These are phyloP conservation scores for Galemys pyrenaicus DNA, from an alignment of 2,113 vertebrate species.

Conservation along the genomic window DNA sequence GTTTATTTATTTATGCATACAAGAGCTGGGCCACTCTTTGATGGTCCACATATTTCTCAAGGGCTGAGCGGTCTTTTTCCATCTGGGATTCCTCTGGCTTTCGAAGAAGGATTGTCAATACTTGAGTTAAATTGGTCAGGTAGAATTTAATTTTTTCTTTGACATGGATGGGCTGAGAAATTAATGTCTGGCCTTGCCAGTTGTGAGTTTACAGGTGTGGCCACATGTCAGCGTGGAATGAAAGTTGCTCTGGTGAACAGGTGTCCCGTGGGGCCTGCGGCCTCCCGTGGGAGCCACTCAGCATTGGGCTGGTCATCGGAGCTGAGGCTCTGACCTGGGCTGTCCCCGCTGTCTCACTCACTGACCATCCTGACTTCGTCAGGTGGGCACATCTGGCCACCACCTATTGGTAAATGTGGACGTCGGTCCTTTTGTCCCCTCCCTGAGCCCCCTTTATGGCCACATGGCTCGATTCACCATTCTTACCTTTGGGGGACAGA, in stretches of 20 bases:
- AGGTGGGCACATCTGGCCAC: too few species aligned
- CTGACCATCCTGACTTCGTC: background rate
- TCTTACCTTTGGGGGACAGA: background rate
- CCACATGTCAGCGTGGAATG: rapidly evolving
- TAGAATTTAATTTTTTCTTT: background rate
- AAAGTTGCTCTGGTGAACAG: background rate
- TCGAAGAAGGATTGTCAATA: background rate
- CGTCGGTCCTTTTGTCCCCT: background rate
- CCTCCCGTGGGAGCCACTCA: background rate
- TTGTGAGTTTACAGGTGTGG: background rate
- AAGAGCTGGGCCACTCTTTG: background rate
- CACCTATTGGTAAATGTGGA: background rate
- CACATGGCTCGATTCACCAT: background rate
- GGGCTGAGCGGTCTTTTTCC: background rate
- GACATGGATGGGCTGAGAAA: background rate
- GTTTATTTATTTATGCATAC: too few species aligned
- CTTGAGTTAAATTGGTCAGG: background rate
- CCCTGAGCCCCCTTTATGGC: background rate
- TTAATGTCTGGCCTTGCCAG: background rate
- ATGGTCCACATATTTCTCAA: background rate
- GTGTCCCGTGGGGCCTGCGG: too few species aligned
- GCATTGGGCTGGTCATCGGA: rapidly evolving
- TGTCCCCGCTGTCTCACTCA: too few species aligned
- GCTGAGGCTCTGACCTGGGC: background rate
- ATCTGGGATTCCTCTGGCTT: background rate